These are phyloP conservation scores for Calidris pygmaea DNA, from an alignment of 2,113 vertebrate species.

Conservation along the genomic window DNA sequence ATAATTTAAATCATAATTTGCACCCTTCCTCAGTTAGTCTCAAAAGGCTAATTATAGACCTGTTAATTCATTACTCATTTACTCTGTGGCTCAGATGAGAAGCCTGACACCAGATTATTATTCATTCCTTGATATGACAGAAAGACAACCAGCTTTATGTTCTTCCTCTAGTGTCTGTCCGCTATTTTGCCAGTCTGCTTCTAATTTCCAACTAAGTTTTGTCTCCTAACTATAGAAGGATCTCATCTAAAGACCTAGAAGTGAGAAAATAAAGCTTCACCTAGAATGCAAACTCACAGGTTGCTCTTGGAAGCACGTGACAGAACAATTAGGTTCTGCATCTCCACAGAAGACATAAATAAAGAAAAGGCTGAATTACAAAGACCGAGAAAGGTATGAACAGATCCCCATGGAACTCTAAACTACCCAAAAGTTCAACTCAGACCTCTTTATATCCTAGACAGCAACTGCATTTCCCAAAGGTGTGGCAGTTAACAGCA, in stretches of 20 bases:
- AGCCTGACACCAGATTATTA: conserved; percentile 24
- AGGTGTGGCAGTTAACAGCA: neutral
- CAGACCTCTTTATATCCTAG: neutral
- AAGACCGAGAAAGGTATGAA: neutral
- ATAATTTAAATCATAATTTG: neutral
- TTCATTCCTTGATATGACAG: neutral
- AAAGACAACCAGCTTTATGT: neutral
- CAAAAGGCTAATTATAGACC: conserved; percentile 13
- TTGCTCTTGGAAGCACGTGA: neutral
- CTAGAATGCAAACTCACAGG: neutral
- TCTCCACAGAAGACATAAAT: neutral
- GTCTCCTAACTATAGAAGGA: neutral
- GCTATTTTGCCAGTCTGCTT: neutral
- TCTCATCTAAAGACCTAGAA: neutral
- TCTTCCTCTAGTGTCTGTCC: neutral
- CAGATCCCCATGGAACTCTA: neutral
- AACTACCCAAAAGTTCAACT: neutral
- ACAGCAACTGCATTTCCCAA: neutral
- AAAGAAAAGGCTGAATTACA: neutral
- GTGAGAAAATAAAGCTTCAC: neutral
- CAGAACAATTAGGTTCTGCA: neutral
- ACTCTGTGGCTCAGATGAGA: neutral
- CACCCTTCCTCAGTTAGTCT: neutral
- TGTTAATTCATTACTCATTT: conserved; percentile 11
- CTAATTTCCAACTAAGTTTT: neutral